These are phyloP conservation scores for Heliocidaris erythrogramma DNA, from an alignment of 35 echinoderm and acorn worm species.

Conservation along the genomic window DNA sequence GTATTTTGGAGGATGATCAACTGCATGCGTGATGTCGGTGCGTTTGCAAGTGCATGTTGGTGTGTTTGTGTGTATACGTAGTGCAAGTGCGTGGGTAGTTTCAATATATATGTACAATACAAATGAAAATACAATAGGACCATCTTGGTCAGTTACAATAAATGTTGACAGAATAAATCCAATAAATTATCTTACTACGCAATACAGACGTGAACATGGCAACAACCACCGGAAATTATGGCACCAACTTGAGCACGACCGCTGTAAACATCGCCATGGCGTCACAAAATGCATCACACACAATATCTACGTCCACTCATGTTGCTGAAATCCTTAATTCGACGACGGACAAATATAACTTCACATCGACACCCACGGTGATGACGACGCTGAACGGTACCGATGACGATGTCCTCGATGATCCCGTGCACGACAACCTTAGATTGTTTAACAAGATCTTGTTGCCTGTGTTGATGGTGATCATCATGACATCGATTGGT, in stretches of 20 bases:
- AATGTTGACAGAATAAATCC: too few relatives aligned
- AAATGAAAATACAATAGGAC: too few relatives aligned
- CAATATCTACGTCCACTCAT: neutral
- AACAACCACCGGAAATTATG: neutral
- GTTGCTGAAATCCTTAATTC: neutral
- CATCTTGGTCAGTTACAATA: too few relatives aligned
- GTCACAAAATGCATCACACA: neutral
- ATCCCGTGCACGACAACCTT: neutral
- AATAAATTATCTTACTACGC: too few relatives aligned
- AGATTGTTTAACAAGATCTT: neutral
- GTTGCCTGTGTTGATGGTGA: constrained; percentile 15
- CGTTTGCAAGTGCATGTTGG: too few relatives aligned
- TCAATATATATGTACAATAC: too few relatives aligned
- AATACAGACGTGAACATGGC: neutral
- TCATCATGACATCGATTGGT: constrained; percentile 45
- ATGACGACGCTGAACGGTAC: neutral
- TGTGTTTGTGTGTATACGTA: too few relatives aligned
- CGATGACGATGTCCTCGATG: neutral
- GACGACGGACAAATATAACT: neutral
- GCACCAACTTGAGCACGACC: neutral
- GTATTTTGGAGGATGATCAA: too few relatives aligned
- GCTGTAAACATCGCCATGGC: neutral
- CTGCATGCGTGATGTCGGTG: too few relatives aligned
- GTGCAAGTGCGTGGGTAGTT: too few relatives aligned
- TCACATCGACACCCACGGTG: neutral